Base-by-base conservation (phyloP, 2,888 invertebrate genomes). In the Aelia acuminata region DNA sequence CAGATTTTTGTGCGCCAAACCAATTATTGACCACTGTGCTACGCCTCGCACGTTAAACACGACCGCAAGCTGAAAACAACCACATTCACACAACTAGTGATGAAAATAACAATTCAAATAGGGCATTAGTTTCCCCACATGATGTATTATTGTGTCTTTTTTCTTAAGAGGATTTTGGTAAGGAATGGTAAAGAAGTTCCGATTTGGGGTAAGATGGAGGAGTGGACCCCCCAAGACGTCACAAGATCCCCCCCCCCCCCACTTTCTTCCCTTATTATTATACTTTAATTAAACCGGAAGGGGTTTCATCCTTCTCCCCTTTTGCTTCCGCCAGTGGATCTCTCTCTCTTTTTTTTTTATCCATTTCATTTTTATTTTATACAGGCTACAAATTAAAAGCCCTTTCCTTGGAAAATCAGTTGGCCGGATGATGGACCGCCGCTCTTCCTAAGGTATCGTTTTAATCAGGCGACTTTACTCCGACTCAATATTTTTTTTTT, bases 221-320 rank as follows among this genome's bases (percentile, higher is more conserved):
- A 75, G 18, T 80, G 35, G 75, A 39, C 39, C 75, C 75, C 22
- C 8, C 75, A 80, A 80, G 75, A 80, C 75, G 84, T 49, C 84
- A 84, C 86, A 18, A n/a, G n/a, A n/a, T 47, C 35, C 70, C 26
- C 43, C 63, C 35, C 35, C 48, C 47, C 15, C 49, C 5, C 84
- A 11, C 39, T n/a, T 13, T n/a, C 63, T 15, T 63, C 85, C 86
- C 57, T 86, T 86, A 86, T 86, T 86, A 86, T 86, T 86, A 86
- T 86, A 86, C 86, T 86, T 86, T 86, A 86, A 86, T 86, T 86
- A 86, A 86, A 86, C 63, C 57, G 86, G 86, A 86, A 86, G 63
- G 39, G 75, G 63, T 86, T 63, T 63, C 86, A 86, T 86, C 86
- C 57, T 63, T n/a, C 57, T 43, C 63, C 63, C 49, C 50, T 43